Conservation (phyloP, 2,113 vertebrate species). For the Daphoenositta chrysoptera region DNA sequence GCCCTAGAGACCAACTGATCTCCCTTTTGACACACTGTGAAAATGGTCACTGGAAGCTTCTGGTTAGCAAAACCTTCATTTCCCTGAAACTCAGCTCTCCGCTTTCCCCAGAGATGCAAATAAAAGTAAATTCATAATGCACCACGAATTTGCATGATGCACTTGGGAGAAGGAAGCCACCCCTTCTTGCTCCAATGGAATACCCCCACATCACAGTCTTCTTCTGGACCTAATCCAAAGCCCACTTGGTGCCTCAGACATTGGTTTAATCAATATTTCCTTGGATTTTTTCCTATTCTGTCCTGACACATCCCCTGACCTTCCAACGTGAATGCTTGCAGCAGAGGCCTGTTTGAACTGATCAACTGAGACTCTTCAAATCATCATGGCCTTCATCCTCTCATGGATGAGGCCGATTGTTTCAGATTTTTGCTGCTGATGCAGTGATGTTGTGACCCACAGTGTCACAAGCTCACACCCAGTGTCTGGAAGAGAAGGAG, state of each 20-base stretch:
- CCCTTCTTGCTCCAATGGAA: not conserved
- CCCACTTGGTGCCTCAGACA: not conserved
- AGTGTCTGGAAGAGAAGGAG: not conserved
- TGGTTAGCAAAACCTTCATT: not conserved
- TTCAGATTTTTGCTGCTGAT: not conserved
- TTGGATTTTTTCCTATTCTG: not conserved
- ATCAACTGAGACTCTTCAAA: not conserved
- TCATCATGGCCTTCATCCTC: rapidly evolving
- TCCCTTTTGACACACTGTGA: not conserved
- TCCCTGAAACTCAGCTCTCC: not conserved
- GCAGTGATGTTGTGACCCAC: not conserved
- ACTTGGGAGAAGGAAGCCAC: not conserved
- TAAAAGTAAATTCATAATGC: not conserved
- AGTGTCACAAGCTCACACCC: not conserved
- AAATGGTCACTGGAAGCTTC: not conserved
- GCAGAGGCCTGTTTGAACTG: not conserved
- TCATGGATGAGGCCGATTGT: not conserved
- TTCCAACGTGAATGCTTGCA: not conserved
- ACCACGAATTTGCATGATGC: not conserved
- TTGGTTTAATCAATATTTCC: not conserved
- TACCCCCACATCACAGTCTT: not conserved
- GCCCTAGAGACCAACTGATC: not conserved
- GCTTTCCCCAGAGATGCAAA: not conserved
- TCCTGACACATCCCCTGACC: not conserved
- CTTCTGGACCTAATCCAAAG: not conserved